Base-by-base conservation (phyloP, 2,888 invertebrate genomes). In the Ganaspis brasiliensis region DNA sequence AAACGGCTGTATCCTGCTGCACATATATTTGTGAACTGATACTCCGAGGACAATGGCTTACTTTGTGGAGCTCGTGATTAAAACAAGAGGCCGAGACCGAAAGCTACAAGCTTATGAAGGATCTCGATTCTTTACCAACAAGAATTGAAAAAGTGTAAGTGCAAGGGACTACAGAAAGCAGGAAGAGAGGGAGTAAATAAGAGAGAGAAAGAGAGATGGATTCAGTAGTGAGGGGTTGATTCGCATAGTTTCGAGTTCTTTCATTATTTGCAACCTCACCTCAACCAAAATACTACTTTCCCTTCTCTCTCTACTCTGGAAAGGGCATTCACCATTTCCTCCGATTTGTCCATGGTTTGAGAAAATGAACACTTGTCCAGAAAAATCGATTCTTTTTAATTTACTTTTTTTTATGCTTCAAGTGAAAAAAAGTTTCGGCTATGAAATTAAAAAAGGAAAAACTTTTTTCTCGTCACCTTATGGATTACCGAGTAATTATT, bases 181-280 rank as follows among this genome's bases (percentile, higher is more conserved):
- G 59, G 8, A 52, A 52, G 14, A 74, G 67, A 40, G 63, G 63
- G 37, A 67, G 57, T 71, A 37, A 78, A 74, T 56, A 75, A 72
- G 76, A 74, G 56, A 52, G 63, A 56, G 40, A 76, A 40, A 70
- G 12, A 67, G 71, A 61, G 74, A 79, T 67, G 55, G 52, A 45
- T 19, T 35, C 16, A 19, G n/a, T n/a, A n/a, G n/a, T n/a, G n/a
- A n/a, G 19, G 56, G 26, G 76, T 76, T 49, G 80, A 80, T 76
- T 73, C 76, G 81, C 80, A 78, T 77, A 85, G 85, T 86, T 88
- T 85, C 79, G 83, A 86, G 87, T 87, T 87, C 87, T 86, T 89
- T 88, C 88, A 89, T 89, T 87, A 87, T 80, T 81, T 83, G 82
- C 79, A 74, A 82, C 84, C 83, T 86, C 82, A 84, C 85, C 84